Evolutionary conservation across 2,797 vertebrate species (phyloP).

Genomic region (Leptoclinus maculatus): DNA sequence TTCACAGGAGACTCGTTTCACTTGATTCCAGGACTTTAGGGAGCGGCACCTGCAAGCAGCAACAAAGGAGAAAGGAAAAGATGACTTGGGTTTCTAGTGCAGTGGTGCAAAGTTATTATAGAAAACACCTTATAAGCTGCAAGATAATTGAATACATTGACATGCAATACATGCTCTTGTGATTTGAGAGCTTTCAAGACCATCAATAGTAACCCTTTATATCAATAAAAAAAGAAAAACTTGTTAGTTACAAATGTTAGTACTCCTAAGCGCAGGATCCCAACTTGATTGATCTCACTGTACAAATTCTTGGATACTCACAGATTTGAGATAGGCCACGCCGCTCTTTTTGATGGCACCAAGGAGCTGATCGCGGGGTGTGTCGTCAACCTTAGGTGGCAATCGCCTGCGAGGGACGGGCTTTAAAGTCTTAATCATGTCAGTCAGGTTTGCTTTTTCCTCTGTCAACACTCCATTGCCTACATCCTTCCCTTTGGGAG

Average conservation of each 20-base stretch:
- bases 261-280: background rate
- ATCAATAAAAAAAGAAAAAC: background rate
- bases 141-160: background rate
- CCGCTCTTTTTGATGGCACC: conserved; percentile 94
- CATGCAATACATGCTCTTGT: background rate
- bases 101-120: background rate
- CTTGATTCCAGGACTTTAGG: conserved; percentile 92
- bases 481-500: conserved; percentile 54
- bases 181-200: background rate
- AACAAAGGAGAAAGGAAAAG: conserved; percentile 24
- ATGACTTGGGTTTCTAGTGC: background rate
- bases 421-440: conserved; percentile 94
- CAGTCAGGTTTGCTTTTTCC: conserved; percentile 90
- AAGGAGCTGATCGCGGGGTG: conserved; percentile 92
- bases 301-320: conserved; percentile 75
- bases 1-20: conserved; percentile 81
- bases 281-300: background rate
- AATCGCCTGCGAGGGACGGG: conserved; percentile 90
- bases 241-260: background rate
- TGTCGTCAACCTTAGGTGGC: conserved; percentile 89
- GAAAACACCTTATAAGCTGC: background rate
- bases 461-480: conserved; percentile 56
- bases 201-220: background rate
- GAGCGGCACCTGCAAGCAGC: conserved; percentile 88
- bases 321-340: conserved; percentile 95